Evolutionary conservation across 2,797 vertebrate species (phyloP), one percentile per base, ranked within the genome.

Genomic region (Rhinophrynus dorsalis): DNA sequence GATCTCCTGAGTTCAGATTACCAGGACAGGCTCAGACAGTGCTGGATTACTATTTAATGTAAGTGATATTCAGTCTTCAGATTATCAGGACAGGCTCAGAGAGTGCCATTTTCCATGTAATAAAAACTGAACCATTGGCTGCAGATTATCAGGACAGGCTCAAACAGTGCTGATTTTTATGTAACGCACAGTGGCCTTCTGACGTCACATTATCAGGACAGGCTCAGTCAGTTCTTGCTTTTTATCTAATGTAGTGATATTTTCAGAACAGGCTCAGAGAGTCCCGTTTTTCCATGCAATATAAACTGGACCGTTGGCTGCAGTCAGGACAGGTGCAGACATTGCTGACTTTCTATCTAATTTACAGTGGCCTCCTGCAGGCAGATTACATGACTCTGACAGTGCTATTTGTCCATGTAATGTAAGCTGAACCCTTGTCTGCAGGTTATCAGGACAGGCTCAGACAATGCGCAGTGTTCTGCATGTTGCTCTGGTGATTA

Each of bases 11-110:
- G 37, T 15, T 17, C 29, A 56, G 23, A 37, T 24, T 33, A 45
- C 27, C 52, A 47, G 51, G 63, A 26, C 51, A 37, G 13, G 51
- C 26, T 44, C 17, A 17, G 63, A 32, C 24, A n/a, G n/a, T 47
- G 30, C 15, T 38, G 33, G 17, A n/a, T 13, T 30, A 58, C 5
- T 57, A 27, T 58, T 8, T 52, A 32, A 15, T 55, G 6, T 38
- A n/a, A 2, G 10, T 45, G 3, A 45, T 45, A 45, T 38, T 4
- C 12, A 38, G 6, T 38, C 3, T n/a, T 18, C 10, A 32, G 11
- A 21, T 44, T 20, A 32, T 32, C 26, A 38, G 50, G 11, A 55
- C 35, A 30, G 27, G n/a, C 26, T 50, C 1, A 38, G 32, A 27
- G 17, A 57, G 18, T 45, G 6, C 18, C 11, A 13, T n/a, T 26